Conservation (phyloP, 2,113 vertebrate genomes). For the chimpanzee (Pan troglodytes) region DNA sequence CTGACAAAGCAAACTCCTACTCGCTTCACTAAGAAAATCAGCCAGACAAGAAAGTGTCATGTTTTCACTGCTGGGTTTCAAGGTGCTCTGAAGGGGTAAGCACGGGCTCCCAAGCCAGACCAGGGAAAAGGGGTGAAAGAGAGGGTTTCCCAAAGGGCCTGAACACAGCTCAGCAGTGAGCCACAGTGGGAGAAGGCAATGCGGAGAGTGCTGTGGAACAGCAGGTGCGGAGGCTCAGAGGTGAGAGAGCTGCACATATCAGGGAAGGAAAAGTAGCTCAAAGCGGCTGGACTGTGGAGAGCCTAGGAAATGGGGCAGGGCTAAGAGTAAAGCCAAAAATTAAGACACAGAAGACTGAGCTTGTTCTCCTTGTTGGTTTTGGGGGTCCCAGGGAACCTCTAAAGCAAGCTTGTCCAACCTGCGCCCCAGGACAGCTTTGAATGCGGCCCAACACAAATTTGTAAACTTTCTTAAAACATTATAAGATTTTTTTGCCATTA, state of each 20-base stretch:
- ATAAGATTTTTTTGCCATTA: too few relatives aligned
- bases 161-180: neutral
- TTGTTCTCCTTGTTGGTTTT: neutral
- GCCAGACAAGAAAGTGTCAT: neutral
- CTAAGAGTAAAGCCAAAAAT: neutral
- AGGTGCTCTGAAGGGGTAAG: rapidly evolving
- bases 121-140: rapidly evolving
- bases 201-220: rapidly evolving
- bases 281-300: rapidly evolving
- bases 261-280: neutral
- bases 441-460: too few relatives aligned
- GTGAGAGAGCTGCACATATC: rapidly evolving
- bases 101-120: neutral
- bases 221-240: neutral
- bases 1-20: neutral
- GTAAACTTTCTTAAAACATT: too few relatives aligned
- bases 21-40: neutral
- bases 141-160: neutral
- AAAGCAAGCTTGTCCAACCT: neutral
- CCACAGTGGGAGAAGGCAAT: rapidly evolving
- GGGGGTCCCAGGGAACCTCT: neutral
- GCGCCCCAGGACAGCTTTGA: too few relatives aligned
- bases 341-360: neutral
- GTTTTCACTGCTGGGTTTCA: neutral
- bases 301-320: rapidly evolving